These are phyloP conservation scores for Drosophila greeni DNA, from an alignment of 2,888 invertebrate species.

Conservation along the genomic window DNA sequence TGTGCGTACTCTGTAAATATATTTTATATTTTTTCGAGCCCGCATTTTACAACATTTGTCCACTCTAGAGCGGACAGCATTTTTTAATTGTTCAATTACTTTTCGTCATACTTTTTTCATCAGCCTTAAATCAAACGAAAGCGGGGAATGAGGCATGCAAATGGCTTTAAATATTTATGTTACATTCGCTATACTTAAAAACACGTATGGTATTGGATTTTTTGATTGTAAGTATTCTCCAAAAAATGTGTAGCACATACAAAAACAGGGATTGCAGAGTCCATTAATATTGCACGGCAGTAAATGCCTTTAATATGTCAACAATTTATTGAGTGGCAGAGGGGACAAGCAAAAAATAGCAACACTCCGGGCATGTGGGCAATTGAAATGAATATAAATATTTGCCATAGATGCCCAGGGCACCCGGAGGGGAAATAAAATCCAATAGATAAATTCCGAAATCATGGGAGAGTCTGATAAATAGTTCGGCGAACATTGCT, in stretches of 20 bases:
- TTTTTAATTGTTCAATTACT: slow-evolving; percentile 41
- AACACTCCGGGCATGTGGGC: neutral
- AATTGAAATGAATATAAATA: slow-evolving; percentile 46
- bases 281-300: slow-evolving; percentile 36
- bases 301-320: slow-evolving; percentile 33
- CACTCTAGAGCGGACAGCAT: slow-evolving; percentile 18
- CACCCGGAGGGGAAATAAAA: slow-evolving; percentile 1
- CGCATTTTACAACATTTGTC: slow-evolving; percentile 12
- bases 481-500: slow-evolving; percentile 7
- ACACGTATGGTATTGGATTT: slow-evolving; percentile 4
- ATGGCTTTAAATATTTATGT: slow-evolving; percentile 37
- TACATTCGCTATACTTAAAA: slow-evolving; percentile 18
- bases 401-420: slow-evolving; percentile 17
- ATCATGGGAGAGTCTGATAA: slow-evolving; percentile 1
- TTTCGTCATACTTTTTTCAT: slow-evolving; percentile 25
- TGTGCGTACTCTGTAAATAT: slow-evolving; percentile 18
- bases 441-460: slow-evolving; percentile 2
- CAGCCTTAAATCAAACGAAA: slow-evolving; percentile 33
- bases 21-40: slow-evolving; percentile 21
- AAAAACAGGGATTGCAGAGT: slow-evolving; percentile 16
- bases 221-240: slow-evolving; percentile 11
- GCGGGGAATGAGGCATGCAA: slow-evolving; percentile 35
- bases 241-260: slow-evolving; percentile 2
- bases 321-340: slow-evolving; percentile 32
- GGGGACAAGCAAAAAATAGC: slow-evolving; percentile 1